Percentiles rank a stretch among this genome's conserved stretches.
These are phyloP conservation scores for Takifugu bimaculatus DNA, from an alignment of 2,113 vertebrate genomes.

Conservation along the genomic window DNA sequence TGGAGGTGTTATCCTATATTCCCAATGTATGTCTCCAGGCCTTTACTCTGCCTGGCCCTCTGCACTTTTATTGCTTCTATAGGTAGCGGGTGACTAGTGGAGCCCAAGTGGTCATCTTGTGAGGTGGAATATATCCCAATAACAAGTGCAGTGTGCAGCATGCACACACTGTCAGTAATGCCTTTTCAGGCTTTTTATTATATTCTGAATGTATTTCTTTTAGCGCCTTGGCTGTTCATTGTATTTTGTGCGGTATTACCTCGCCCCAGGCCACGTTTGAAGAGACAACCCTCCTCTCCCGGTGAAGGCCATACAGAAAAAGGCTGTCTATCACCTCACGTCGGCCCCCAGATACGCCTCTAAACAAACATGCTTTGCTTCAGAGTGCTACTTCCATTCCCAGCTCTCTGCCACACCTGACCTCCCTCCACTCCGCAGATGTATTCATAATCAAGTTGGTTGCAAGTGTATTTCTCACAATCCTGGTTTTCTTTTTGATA, in stretches of 20 bases:
- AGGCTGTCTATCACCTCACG: constrained; percentile 17
- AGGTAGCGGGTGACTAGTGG: constrained; percentile 7
- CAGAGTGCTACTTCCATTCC: constrained; percentile 11
- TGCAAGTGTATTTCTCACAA: constrained; percentile 50
- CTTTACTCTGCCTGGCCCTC: constrained; percentile 18
- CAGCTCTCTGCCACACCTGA: constrained; percentile 30
- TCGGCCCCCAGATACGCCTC: constrained; percentile 7
- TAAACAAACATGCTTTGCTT: constrained; percentile 33
- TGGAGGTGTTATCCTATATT: constrained; percentile 37
- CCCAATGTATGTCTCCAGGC: constrained; percentile 10
- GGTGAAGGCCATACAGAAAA: constrained; percentile 20
- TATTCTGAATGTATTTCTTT: constrained; percentile 32
- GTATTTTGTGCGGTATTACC: constrained; percentile 48
- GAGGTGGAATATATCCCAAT: constrained; percentile 61
- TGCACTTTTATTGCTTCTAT: constrained; percentile 44
- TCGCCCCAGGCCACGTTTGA: constrained; percentile 47
- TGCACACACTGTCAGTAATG: constrained; percentile 19
- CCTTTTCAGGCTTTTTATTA: constrained; percentile 29
- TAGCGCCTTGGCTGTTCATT: constrained; percentile 29
- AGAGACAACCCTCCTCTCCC: constrained; percentile 17
- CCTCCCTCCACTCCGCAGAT: constrained; percentile 23
- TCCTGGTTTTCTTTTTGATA: constrained; percentile 54
- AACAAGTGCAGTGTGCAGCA: constrained; percentile 37
- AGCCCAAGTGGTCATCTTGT: constrained; percentile 49
- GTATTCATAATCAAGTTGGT: constrained; percentile 34